A percentile compares a stretch with the other conserved stretches of the same genome.
phyloP scores from a whole-genome alignment of 2,797 vertebrate species.

The Lutjanus campechanus region DNA sequence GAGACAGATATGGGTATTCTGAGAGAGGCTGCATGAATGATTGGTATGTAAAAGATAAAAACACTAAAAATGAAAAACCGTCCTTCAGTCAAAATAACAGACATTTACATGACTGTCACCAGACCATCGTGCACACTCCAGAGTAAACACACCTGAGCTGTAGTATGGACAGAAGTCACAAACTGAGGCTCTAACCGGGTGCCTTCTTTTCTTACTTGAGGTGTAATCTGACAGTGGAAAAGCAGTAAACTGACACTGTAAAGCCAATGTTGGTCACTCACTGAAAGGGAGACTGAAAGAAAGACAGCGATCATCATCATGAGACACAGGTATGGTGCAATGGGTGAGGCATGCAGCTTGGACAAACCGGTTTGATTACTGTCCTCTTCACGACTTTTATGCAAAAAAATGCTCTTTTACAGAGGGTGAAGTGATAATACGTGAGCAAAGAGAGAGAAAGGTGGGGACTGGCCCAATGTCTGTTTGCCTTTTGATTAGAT shows the following conservation, averaged over 20 bases:
- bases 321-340: constrained; percentile 15
- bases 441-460: not conserved
- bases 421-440: not conserved
- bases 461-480: not conserved
- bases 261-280: constrained; percentile 20
- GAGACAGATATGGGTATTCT: no score
- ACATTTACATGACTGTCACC: no score
- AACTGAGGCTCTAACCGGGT: not conserved
- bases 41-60: not conserved
- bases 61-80: constrained; percentile 2
- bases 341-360: constrained; percentile 14
- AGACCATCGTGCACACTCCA: not conserved
- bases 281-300: constrained; percentile 40
- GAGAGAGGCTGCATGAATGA: not conserved
- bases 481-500: not conserved
- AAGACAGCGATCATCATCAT: constrained; percentile 17
- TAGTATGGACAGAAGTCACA: not conserved
- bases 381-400: not conserved
- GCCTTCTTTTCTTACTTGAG: constrained; percentile 22
- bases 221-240: constrained; percentile 60
- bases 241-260: constrained; percentile 54
- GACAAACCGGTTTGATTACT: constrained; percentile 62
- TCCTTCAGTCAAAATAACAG: constrained; percentile 14
- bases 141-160: constrained; percentile 23
- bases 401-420: constrained; percentile 1